Evolutionary conservation across 2,888 invertebrate genomes (phyloP).

Genomic region (Bedellia somnulentella): DNA sequence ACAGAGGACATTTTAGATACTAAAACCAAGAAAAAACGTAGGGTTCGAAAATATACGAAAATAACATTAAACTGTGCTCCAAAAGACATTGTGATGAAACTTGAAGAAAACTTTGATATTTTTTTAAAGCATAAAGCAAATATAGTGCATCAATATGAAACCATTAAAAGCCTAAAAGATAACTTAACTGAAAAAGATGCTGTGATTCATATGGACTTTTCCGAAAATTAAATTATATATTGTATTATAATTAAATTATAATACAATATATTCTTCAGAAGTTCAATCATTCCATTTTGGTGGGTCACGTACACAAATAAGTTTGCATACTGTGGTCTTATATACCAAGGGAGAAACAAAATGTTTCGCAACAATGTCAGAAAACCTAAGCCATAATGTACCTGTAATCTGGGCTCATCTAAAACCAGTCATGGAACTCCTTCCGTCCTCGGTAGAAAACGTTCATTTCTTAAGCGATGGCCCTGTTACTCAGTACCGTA

Average conservation of each 20-base stretch:
- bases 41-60: conserved; percentile 4
- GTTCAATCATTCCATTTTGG: conserved; percentile 9
- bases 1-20: conserved; percentile 8
- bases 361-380: conserved; percentile 5
- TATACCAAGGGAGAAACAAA: conserved; percentile 9
- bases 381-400: conserved; percentile 10
- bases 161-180: conserved; percentile 7
- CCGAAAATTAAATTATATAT: too few relatives aligned
- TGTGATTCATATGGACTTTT: conserved; percentile 8
- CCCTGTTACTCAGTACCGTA: conserved; percentile 13
- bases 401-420: conserved; percentile 13
- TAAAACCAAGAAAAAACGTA: neutral
- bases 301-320: conserved; percentile 7
- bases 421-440: conserved; percentile 9
- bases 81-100: conserved; percentile 9
- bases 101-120: conserved; percentile 8
- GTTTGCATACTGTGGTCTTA: conserved; percentile 11
- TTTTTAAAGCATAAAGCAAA: conserved; percentile 8
- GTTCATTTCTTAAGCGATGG: conserved; percentile 6
- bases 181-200: conserved; percentile 6
- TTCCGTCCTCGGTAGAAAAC: conserved; percentile 9
- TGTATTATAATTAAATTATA: too few relatives aligned
- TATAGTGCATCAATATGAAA: conserved; percentile 9
- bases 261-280: conserved; percentile 7
- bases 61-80: conserved; percentile 7